Evolutionary conservation across 2,113 vertebrate genomes (phyloP), one percentile per base, ranked within the genome.

Genomic region (Phaetusa simplex): DNA sequence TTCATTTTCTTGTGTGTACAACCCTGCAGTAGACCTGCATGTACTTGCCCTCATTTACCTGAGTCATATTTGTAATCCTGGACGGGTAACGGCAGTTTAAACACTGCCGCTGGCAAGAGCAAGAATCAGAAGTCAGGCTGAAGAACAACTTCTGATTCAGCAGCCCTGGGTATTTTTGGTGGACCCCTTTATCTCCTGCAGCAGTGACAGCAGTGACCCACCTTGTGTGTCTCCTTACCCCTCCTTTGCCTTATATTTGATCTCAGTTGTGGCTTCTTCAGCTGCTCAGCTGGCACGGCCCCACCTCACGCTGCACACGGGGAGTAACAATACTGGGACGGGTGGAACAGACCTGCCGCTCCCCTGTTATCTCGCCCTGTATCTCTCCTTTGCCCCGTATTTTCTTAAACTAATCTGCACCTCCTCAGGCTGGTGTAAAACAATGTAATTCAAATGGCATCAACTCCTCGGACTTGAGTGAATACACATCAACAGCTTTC

Each of bases 41-140:
- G 73, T 85, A 97, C 95, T 95, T 95, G 94, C 77, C 94, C 74
- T 93, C 45, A 62, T 92, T 85, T 94, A 93, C 71, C 50, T 73
- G 79, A 95, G 84, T 94, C 83, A 85, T 55, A 84, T 52, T 86
- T 97, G 69, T 79, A 95, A 92, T 61, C 38, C 90, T 85, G 77
- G 38, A 67, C n/a, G 73, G 66, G 74, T 80, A 96, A 88, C 74
- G 59, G 74, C 74, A 97, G 84, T 77, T 95, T 82, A 95, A 95
- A 82, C 18, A 59, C 62, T 86, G 86, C 93, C 21, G 1, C 19
- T 19, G 66, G 93, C 89, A 87, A 76, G 58, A 85, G 12, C 23
- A 65, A 62, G 73, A 65, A 56, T 92, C 88, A 85, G 70, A 91
- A 94, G 62, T 38, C 62, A n/a, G 24, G 6, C 45, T 70, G 67